phyloP scores from a whole-genome alignment of 2,113 vertebrate genomes.

The Zosterops borbonicus region DNA sequence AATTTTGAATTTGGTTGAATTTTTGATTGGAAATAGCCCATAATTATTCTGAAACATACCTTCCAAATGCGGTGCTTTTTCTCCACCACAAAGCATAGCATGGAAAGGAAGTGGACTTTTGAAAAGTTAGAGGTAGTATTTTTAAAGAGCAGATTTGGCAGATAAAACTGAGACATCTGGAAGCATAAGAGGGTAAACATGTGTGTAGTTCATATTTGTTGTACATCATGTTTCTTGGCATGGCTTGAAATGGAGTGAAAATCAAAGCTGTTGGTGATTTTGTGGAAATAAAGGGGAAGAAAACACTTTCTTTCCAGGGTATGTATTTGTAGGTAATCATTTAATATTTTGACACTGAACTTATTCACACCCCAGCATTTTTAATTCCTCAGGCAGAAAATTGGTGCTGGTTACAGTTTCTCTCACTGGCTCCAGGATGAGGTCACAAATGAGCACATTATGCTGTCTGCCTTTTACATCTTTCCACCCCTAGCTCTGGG shows the following conservation, averaged over 20 bases:
- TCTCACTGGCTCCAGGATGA: not conserved
- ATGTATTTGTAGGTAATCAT: not conserved
- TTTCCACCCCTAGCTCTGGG: not conserved
- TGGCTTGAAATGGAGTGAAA: not conserved
- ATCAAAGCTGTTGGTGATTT: not conserved
- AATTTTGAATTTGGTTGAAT: not conserved
- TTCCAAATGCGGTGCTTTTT: not conserved
- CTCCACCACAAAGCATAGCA: not conserved
- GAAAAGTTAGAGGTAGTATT: not conserved
- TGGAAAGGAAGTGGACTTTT: not conserved
- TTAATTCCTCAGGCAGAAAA: not conserved
- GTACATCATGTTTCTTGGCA: not conserved
- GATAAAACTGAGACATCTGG: not conserved
- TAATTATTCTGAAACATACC: not conserved
- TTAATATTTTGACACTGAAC: not conserved
- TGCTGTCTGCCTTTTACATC: not conserved
- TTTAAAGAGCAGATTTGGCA: slow-evolving; percentile 11
- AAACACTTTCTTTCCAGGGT: not conserved
- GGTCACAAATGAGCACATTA: not conserved
- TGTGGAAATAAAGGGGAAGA: not conserved
- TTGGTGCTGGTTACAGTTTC: not conserved
- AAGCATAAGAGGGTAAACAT: not conserved
- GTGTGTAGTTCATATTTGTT: not conserved
- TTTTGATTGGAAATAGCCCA: not conserved
- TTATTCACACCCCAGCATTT: not conserved